Evolutionary conservation across 2,888 invertebrate species (phyloP), one percentile per base, ranked within the genome.

Genomic region (Elysia crispata): DNA sequence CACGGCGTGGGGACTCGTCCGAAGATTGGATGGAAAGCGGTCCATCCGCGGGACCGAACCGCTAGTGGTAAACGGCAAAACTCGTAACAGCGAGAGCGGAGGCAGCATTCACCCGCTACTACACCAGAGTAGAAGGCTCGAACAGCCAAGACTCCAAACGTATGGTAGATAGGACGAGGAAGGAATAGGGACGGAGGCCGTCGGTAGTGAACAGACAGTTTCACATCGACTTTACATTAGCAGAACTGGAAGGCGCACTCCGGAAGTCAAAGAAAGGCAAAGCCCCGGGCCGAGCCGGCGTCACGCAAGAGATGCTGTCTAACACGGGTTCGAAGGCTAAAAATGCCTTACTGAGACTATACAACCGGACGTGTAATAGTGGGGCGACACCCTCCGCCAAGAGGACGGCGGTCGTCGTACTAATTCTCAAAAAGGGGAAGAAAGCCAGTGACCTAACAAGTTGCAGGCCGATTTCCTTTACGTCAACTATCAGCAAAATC

Each of bases 361-460:
- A 28, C 69, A 73, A 73, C 50, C 8, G 31, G 67, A 41, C 69
- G 1, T 77, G 77, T 67, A 67, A 30, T 3, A n/a, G 25, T 1
- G 69, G 77, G 20, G 15, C 33, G 15, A 41, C 73, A 1, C 73
- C 73, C 28, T 30, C 31, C 15, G n/a, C 8, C 15, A 73, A 73
- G 78, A 60, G 57, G 70, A 69, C 62, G 28, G 73, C 73, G 13
- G 28, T 30, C 50, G 50, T 73, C 33, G 41, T 66, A 13, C 50
- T 64, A 13, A 28, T 78, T 23, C 73, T 31, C 49, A 73, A 50
- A 41, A 73, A 64, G 15, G 78, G 66, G 15, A 73, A 78, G 28
- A 30, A 41, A 28, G n/a, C 23, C 25, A 25, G 57, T 0, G 30
- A 64, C 15, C 23, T 18, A n/a, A 31, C 15, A 1, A 62, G 49